phyloP scores from a whole-genome alignment of 2,797 vertebrate genomes.

The Manis pentadactyla region DNA sequence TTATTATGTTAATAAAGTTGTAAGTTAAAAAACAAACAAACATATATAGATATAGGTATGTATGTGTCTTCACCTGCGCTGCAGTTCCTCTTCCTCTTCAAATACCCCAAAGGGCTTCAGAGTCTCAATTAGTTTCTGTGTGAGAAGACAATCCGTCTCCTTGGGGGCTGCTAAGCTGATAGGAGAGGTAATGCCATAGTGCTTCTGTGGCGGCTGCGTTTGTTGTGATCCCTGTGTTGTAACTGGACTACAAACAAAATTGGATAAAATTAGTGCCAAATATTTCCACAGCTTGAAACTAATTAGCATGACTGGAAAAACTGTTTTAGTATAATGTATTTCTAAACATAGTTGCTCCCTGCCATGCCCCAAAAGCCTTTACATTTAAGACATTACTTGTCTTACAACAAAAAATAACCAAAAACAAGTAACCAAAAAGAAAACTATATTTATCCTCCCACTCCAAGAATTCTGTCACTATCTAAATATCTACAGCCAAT shows the following conservation, averaged over 20 bases:
- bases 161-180: constrained; percentile 93
- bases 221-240: constrained; percentile 89
- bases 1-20: neutral
- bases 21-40: neutral
- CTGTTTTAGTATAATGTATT: neutral
- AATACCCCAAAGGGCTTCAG: constrained; percentile 93
- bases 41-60: no score
- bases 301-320: constrained; percentile 9
- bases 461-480: neutral
- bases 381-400: neutral
- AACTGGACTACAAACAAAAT: constrained; percentile 89
- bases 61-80: constrained; percentile 89
- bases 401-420: constrained; percentile 30
- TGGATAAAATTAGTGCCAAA: constrained; percentile 82
- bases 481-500: neutral
- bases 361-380: neutral
- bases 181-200: constrained; percentile 94
- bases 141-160: constrained; percentile 91
- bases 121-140: constrained; percentile 91
- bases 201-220: constrained; percentile 88
- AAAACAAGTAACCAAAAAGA: constrained; percentile 17
- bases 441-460: neutral
- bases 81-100: constrained; percentile 92
- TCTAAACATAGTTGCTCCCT: neutral
- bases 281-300: constrained; percentile 79